Conservation (phyloP, 2,113 vertebrate species). For the Symphodus melops region DNA sequence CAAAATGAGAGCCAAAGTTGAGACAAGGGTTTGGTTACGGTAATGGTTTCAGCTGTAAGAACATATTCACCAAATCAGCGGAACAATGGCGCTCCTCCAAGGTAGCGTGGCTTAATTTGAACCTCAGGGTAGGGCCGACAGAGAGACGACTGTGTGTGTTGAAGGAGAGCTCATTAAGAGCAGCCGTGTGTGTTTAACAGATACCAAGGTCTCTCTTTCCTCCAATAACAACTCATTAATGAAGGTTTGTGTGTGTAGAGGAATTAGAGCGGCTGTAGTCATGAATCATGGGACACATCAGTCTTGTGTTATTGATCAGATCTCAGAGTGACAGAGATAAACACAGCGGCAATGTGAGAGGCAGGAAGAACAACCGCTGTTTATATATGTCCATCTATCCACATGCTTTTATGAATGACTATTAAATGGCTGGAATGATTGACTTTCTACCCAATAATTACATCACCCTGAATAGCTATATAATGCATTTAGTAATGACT, state of each 20-base stretch:
- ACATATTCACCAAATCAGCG: slow-evolving; percentile 41
- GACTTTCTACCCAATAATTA: slow-evolving; percentile 1
- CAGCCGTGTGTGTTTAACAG: slow-evolving; percentile 82
- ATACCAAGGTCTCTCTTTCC: slow-evolving; percentile 79
- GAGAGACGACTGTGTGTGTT: slow-evolving; percentile 65
- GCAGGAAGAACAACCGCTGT: slow-evolving; percentile 42
- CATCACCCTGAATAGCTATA: slow-evolving; percentile 5
- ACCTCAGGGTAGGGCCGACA: slow-evolving; percentile 51
- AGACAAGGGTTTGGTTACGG: slow-evolving; percentile 5
- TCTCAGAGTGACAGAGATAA: slow-evolving; percentile 72
- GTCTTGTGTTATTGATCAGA: slow-evolving; percentile 79
- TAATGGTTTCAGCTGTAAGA: slow-evolving; percentile 24
- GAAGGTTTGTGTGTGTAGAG: slow-evolving; percentile 81
- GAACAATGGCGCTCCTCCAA: slow-evolving; percentile 54
- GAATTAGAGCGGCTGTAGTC: slow-evolving; percentile 79
- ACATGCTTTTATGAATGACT: slow-evolving; percentile 13
- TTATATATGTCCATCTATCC: slow-evolving; percentile 19
- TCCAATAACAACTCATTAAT: slow-evolving; percentile 86
- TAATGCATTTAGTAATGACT: not conserved
- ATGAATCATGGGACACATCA: slow-evolving; percentile 81
- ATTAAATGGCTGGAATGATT: not conserved
- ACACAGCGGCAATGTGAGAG: slow-evolving; percentile 54
- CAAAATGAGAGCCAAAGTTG: not conserved
- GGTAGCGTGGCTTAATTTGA: slow-evolving; percentile 16
- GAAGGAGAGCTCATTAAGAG: slow-evolving; percentile 79